Conservation (phyloP, 2,888 invertebrate genomes). For the Ceramica pisi region DNA sequence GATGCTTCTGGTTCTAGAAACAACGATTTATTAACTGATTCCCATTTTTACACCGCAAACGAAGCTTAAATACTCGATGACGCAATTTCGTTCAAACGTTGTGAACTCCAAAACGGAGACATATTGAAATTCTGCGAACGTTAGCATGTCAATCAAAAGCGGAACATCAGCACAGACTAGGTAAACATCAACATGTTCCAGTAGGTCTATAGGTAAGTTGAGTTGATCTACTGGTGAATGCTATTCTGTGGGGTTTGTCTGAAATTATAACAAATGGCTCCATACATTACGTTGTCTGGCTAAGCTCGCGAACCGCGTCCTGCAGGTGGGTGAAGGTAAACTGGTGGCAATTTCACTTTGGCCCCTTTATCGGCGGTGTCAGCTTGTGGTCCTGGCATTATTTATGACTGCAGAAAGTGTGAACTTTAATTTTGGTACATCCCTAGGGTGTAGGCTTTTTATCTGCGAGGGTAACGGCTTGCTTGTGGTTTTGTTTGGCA, state of each 20-base stretch:
- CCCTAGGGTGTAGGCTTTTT: conserved; percentile 52
- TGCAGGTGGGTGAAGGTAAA: conserved; percentile 64
- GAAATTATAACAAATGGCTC: conserved; percentile 82
- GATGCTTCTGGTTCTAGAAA: neutral
- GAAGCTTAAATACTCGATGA: neutral
- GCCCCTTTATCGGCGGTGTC: conserved; percentile 68
- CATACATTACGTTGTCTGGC: conserved; percentile 76
- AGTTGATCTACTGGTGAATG: conserved; percentile 59
- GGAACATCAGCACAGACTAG: conserved; percentile 10
- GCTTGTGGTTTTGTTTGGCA: conserved; percentile 15
- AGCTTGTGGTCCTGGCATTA: conserved; percentile 65
- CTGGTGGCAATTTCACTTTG: conserved; percentile 66
- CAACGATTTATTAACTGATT: conserved; percentile 6
- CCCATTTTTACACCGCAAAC: neutral
- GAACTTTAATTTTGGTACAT: conserved; percentile 62
- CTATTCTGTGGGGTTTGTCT: conserved; percentile 67
- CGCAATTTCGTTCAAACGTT: conserved; percentile 4
- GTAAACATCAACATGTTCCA: conserved; percentile 18
- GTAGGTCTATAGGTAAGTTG: conserved; percentile 15
- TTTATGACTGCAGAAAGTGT: conserved; percentile 64
- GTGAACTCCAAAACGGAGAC: conserved; percentile 1
- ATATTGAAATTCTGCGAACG: conserved; percentile 25
- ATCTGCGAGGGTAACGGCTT: conserved; percentile 29
- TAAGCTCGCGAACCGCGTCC: conserved; percentile 60
- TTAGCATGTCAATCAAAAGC: conserved; percentile 14